phyloP scores from a whole-genome alignment of 2,888 invertebrate species.

The Cantharis lateralis region DNA sequence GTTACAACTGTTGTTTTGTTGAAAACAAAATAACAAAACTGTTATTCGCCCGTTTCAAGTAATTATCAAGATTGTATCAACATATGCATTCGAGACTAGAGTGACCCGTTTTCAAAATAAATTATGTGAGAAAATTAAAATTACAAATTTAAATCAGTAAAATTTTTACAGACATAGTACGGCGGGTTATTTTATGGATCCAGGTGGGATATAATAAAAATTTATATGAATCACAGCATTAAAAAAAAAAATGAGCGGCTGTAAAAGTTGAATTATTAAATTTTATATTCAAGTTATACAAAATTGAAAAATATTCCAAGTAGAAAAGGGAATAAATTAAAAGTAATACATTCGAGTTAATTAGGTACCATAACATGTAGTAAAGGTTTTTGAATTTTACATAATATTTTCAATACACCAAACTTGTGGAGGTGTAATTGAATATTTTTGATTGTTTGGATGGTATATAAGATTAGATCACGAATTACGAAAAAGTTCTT shows the following conservation, averaged over 20 bases:
- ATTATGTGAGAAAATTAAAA: background rate
- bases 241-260: background rate
- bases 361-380: no score
- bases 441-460: no score
- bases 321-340: no score
- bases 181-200: background rate
- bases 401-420: no score
- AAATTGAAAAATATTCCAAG: background rate
- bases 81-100: background rate
- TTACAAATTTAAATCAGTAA: background rate
- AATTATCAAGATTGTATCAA: constrained; percentile 6
- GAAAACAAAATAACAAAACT: constrained; percentile 36
- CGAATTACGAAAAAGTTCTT: no score
- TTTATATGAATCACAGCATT: background rate
- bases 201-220: background rate
- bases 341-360: no score
- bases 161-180: background rate
- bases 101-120: background rate
- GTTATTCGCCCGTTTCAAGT: constrained; percentile 34
- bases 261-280: background rate
- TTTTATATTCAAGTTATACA: background rate
- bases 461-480: no score
- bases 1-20: constrained; percentile 36
- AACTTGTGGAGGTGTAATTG: no score
- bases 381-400: no score